Evolutionary conservation across 2,113 vertebrate genomes (phyloP), one percentile per base, ranked within the genome.

Genomic region (Gobius niger): DNA sequence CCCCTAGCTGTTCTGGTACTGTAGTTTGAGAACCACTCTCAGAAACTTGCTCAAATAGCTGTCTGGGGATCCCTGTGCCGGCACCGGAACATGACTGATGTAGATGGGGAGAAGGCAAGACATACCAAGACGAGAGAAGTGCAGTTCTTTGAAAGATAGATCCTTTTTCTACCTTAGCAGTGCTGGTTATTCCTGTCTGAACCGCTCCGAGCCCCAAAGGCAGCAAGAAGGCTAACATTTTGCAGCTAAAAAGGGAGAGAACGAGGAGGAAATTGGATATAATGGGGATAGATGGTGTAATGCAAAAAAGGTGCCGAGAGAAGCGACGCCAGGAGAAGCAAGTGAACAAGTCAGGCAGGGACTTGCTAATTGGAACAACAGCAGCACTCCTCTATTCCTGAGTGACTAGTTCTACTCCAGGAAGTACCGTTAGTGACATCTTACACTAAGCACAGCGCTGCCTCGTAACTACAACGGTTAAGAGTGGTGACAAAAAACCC

Each of bases 361-460:
- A 84, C 63, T 78, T 78, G 72, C 84, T 88, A 91, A 91, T 88
- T 85, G 86, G 85, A 89, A 86, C 85, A 86, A 87, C 79, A 83
- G 80, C 76, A 80, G 82, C 67, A 77, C 47, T 73, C 52, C 75
- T 81, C 71, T 83, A 80, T 85, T 89, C 86, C 89, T 85, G 70
- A 77, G 83, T 83, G 89, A 82, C 85, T 87, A 77, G 84, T 87
- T 83, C 69, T 70, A 71, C 66, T 47, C 71, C 80, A 82, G 74
- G 52, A 88, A 82, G 77, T 82, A 82, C 82, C 82, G 78, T 83
- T 74, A 75, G 85, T 85, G 86, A 86, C 85, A 84, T 85, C 70
- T 75, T 81, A 70, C 70, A 81, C 68, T 71, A 65, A 73, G 77
- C 11, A 42, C 71, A 56, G 52, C 12, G 52, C 57, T 70, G 72